phyloP scores from a whole-genome alignment of 2,113 vertebrate species.

The Caretta caretta region DNA sequence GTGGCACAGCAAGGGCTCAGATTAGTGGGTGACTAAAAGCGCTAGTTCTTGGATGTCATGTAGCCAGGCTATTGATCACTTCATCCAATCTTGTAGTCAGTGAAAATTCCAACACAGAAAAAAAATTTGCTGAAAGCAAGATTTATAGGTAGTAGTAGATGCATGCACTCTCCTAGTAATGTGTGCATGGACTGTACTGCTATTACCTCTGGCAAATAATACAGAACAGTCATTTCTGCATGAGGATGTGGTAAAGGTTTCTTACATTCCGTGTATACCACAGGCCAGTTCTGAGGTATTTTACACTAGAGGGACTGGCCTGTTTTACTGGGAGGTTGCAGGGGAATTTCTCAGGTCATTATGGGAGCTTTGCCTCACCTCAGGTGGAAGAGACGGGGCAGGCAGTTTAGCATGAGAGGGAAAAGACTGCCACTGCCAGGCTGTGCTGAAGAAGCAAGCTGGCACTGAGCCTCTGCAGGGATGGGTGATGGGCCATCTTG shows the following conservation, averaged over 20 bases:
- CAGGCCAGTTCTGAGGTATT: background rate
- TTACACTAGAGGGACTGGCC: background rate
- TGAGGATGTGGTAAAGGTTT: background rate
- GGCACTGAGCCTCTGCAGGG: background rate
- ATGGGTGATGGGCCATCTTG: background rate
- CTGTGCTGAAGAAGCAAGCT: background rate
- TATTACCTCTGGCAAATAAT: background rate
- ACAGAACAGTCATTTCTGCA: background rate
- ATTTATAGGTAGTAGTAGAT: background rate
- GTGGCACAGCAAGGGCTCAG: background rate
- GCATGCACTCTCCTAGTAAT: background rate
- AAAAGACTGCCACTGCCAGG: background rate
- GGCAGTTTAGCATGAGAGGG: background rate
- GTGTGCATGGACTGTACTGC: background rate
- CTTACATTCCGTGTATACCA: background rate
- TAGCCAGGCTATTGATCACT: background rate
- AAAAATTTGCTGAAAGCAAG: background rate
- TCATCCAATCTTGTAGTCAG: background rate
- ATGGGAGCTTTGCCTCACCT: background rate
- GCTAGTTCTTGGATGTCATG: fast-evolving
- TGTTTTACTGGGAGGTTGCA: background rate
- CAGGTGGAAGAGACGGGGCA: background rate
- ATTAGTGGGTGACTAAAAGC: background rate
- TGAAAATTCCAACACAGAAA: background rate
- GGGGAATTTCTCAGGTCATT: background rate